These are phyloP conservation scores for Amphipyra tragopoginis DNA, from an alignment of 2,888 invertebrate species.

Conservation along the genomic window DNA sequence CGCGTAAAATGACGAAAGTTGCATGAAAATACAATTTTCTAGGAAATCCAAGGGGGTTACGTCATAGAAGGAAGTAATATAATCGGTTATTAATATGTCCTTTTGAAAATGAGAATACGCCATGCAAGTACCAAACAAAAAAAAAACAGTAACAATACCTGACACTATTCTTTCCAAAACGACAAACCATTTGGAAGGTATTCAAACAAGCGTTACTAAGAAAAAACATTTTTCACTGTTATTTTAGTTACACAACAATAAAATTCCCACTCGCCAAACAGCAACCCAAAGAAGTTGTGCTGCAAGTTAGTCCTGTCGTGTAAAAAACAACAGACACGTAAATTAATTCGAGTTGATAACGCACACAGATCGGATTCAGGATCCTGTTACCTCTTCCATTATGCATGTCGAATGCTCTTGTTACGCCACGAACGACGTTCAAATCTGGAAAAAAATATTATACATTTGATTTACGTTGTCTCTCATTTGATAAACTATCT, in stretches of 20 bases:
- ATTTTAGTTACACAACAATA: slow-evolving; percentile 1
- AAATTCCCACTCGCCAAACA: neutral
- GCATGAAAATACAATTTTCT: too few species aligned
- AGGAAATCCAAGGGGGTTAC: too few species aligned
- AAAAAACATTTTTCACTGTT: slow-evolving; percentile 22
- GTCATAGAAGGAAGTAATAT: too few species aligned
- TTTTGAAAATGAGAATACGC: too few species aligned
- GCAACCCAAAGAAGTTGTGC: slow-evolving; percentile 5
- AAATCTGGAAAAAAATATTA: too few species aligned
- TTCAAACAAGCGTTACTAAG: slow-evolving; percentile 5
- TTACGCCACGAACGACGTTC: too few species aligned
- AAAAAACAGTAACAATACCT: slow-evolving; percentile 18
- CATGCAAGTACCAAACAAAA: neutral
- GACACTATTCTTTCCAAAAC: neutral
- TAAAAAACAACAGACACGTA: slow-evolving; percentile 25
- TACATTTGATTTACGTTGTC: too few species aligned
- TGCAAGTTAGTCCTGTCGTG: neutral
- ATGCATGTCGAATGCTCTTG: slow-evolving; percentile 47
- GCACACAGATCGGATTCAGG: slow-evolving; percentile 45
- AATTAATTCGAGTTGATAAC: slow-evolving; percentile 31
- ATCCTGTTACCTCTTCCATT: slow-evolving; percentile 60
- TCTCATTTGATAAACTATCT: too few species aligned
- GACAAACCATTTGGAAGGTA: neutral
- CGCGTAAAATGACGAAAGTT: too few species aligned
- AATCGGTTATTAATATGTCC: too few species aligned